Evolutionary conservation across 2,888 invertebrate genomes (phyloP).

Genomic region (Ectemnius cavifrons): DNA sequence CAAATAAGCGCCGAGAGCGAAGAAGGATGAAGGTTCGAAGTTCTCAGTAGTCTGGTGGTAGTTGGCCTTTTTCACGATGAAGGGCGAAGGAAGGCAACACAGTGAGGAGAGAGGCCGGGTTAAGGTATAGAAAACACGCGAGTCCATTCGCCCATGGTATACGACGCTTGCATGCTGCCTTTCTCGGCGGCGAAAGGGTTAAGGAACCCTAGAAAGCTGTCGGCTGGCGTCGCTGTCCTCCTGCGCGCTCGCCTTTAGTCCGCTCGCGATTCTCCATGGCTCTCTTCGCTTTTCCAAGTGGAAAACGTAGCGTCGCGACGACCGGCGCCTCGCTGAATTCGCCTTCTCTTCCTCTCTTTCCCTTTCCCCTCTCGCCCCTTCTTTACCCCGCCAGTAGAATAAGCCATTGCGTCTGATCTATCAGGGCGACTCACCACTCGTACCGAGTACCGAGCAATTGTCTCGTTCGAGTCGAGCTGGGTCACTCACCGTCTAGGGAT

Average conservation of each 20-base stretch:
- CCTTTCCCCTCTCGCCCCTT: too few relatives aligned
- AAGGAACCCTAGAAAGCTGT: constrained; percentile 4
- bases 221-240: constrained; percentile 3
- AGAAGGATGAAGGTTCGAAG: too few relatives aligned
- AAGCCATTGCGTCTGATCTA: constrained; percentile 26
- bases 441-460: constrained; percentile 31
- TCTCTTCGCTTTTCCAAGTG: constrained; percentile 39
- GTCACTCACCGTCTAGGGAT: constrained; percentile 38
- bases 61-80: too few relatives aligned
- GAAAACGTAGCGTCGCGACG: constrained; percentile 54
- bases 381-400: background rate
- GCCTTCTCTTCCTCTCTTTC: background rate
- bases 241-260: background rate
- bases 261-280: constrained; percentile 7
- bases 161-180: background rate
- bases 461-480: constrained; percentile 29
- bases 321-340: constrained; percentile 14
- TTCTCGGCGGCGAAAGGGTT: background rate
- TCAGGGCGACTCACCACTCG: constrained; percentile 13
- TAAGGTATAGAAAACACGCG: constrained; percentile 3
- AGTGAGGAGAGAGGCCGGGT: too few relatives aligned
- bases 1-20: background rate
- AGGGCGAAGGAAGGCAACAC: too few relatives aligned
- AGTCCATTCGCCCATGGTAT: background rate
- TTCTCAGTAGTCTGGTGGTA: too few relatives aligned